These are phyloP conservation scores for Zenarchopterus dispar DNA, from an alignment of 2,797 vertebrate species.

Conservation along the genomic window DNA sequence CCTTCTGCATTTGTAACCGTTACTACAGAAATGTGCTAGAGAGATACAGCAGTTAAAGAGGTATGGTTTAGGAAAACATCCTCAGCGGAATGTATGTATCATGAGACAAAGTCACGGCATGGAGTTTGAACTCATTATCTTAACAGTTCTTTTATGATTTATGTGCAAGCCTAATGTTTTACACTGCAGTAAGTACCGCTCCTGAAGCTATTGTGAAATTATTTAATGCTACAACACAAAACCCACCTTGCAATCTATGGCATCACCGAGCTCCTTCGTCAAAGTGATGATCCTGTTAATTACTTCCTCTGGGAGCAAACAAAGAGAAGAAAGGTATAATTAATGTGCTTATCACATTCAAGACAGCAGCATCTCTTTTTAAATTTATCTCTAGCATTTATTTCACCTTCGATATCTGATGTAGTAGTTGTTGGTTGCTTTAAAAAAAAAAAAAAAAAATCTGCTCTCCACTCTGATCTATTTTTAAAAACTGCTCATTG, in stretches of 20 bases:
- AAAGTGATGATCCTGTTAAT: conserved; percentile 84
- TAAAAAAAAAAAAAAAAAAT: too few species aligned
- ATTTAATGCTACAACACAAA: neutral
- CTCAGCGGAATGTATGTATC: too few species aligned
- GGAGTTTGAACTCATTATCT: conserved; percentile 7
- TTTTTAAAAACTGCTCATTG: neutral
- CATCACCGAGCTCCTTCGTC: conserved; percentile 84
- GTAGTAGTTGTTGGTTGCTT: neutral
- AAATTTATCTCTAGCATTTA: neutral
- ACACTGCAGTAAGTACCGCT: neutral
- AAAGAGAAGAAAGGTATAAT: conserved; percentile 3
- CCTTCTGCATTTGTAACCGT: neutral
- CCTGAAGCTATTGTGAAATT: neutral
- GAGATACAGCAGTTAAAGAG: neutral
- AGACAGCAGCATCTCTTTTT: too few species aligned
- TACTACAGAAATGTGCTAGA: neutral
- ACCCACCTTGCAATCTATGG: conserved; percentile 86
- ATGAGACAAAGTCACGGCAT: neutral
- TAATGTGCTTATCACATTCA: neutral
- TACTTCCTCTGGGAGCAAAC: conserved; percentile 76
- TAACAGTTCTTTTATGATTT: conserved; percentile 2
- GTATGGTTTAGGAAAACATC: neutral
- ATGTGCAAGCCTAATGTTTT: neutral
- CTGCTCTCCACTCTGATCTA: neutral
- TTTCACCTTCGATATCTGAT: neutral